Evolutionary conservation across 2,888 invertebrate genomes (phyloP).

Genomic region (Perizoma affinitatum): DNA sequence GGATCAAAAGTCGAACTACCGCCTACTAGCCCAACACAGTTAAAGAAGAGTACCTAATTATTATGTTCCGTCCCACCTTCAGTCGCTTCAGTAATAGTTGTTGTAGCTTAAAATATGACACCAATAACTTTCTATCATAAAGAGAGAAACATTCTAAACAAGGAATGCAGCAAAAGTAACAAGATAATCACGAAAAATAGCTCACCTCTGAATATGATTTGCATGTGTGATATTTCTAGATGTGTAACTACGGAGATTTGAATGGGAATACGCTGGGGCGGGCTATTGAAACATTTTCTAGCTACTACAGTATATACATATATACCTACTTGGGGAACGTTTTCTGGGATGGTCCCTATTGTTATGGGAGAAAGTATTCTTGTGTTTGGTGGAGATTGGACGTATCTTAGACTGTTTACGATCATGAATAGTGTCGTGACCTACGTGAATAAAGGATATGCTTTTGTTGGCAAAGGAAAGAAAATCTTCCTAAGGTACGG

Average conservation of each 20-base stretch:
- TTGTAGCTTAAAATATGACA: constrained; percentile 16
- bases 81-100: too few species aligned
- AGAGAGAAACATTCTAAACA: constrained; percentile 20
- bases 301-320: constrained; percentile 1
- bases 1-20: too few species aligned
- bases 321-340: background rate
- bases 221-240: constrained; percentile 15
- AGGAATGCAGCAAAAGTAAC: constrained; percentile 3
- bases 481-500: too few species aligned
- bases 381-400: constrained; percentile 12
- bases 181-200: constrained; percentile 10
- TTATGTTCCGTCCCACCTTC: too few species aligned
- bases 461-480: too few species aligned
- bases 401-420: constrained; percentile 13
- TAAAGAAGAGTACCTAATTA: too few species aligned
- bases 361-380: constrained; percentile 16
- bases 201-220: constrained; percentile 21
- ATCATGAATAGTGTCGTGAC: constrained; percentile 6
- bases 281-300: constrained; percentile 21
- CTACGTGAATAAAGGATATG: constrained; percentile 4
- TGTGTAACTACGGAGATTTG: constrained; percentile 18
- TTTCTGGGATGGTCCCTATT: constrained; percentile 9
- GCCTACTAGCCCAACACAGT: too few species aligned
- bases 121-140: constrained; percentile 6
- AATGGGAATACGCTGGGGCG: constrained; percentile 21